Conservation (phyloP, 2,888 invertebrate species). For the Cataglyphis rosenhaueri region DNA sequence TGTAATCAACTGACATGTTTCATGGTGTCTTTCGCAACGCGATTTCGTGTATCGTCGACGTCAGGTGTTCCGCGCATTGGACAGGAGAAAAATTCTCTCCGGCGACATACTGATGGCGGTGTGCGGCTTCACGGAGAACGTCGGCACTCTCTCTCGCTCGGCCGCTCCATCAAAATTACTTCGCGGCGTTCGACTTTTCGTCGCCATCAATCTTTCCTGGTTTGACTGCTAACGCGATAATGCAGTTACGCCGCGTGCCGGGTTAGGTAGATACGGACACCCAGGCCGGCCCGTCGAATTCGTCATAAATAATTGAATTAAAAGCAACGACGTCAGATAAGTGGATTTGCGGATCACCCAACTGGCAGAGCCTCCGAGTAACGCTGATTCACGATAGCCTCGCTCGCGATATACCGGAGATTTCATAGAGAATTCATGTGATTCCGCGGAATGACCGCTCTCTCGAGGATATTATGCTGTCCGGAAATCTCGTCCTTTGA, state of each 20-base stretch:
- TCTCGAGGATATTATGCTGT: neutral
- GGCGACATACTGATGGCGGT: neutral
- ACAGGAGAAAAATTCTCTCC: neutral
- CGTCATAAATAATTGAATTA: conserved; percentile 57
- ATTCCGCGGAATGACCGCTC: neutral
- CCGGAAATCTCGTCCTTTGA: neutral
- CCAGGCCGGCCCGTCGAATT: conserved; percentile 40
- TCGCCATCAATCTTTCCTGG: conserved; percentile 54
- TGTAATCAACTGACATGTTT: conserved; percentile 17
- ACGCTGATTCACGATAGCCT: conserved; percentile 38
- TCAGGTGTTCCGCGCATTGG: neutral
- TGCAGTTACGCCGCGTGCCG: conserved; percentile 51
- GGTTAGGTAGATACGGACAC: neutral
- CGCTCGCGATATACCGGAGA: neutral
- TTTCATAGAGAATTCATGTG: neutral
- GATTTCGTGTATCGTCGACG: neutral
- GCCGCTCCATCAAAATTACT: conserved; percentile 54
- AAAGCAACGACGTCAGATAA: conserved; percentile 48
- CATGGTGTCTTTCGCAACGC: neutral
- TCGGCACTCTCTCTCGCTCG: neutral
- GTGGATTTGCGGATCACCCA: conserved; percentile 54
- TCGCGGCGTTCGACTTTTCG: conserved; percentile 56
- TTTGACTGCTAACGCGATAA: conserved; percentile 60
- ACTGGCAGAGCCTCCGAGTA: conserved; percentile 38
- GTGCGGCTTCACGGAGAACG: conserved; percentile 8